These are phyloP conservation scores for Enteromius argenteus DNA, from an alignment of 2,797 vertebrate species.

Conservation along the genomic window DNA sequence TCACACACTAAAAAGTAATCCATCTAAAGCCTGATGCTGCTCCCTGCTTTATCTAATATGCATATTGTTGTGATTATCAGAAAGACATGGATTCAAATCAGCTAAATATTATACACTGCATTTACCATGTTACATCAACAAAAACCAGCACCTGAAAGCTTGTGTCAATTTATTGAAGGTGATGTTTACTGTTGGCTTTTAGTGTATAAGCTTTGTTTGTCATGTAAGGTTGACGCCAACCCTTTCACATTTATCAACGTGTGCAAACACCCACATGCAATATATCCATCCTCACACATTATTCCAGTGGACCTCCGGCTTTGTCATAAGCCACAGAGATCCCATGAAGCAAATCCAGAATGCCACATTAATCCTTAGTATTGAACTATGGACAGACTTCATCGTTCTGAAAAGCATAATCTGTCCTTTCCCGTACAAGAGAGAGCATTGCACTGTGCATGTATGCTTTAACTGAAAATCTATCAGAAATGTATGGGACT, in stretches of 20 bases:
- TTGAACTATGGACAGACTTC: constrained; percentile 47
- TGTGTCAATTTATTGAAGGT: not conserved
- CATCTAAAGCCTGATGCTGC: not conserved
- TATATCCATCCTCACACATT: constrained; percentile 45
- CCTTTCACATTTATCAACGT: constrained; percentile 28
- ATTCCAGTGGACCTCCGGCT: constrained; percentile 38
- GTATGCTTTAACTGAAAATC: not conserved
- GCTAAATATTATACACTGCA: not conserved
- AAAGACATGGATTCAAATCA: constrained; percentile 12
- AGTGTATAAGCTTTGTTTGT: constrained; percentile 31
- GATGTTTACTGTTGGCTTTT: constrained; percentile 24
- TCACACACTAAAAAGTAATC: not conserved
- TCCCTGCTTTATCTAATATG: not conserved
- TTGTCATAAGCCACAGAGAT: constrained; percentile 44
- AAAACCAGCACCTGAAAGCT: constrained; percentile 8
- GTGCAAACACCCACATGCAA: constrained; percentile 33
- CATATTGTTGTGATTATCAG: constrained; percentile 10
- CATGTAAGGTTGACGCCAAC: constrained; percentile 12
- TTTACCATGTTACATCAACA: constrained; percentile 6
- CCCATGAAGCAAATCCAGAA: constrained; percentile 31
- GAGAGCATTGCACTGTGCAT: not conserved
- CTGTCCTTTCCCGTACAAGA: constrained; percentile 56
- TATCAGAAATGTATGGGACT: constrained; percentile 25
- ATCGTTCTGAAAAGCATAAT: constrained; percentile 46
- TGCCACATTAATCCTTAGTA: constrained; percentile 4